Evolutionary conservation across 2,797 vertebrate genomes (phyloP), one percentile per base, ranked within the genome.

Genomic region (Ciconia nigra): DNA sequence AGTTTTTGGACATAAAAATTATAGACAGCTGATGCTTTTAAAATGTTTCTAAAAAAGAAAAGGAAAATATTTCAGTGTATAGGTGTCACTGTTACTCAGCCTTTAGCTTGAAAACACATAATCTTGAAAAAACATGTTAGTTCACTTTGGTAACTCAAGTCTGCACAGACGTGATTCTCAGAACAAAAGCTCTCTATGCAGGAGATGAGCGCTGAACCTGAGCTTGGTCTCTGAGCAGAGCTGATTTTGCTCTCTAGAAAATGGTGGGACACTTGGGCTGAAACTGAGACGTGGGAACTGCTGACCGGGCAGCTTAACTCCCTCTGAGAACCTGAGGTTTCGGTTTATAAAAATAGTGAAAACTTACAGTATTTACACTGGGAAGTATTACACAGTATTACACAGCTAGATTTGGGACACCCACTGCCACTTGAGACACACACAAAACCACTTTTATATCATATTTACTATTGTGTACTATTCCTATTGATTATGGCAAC

Each of bases 201-300:
- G 19, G 42, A 63, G 21, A 9, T 9, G 31, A 71, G 26, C 74
- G 39, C 25, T 61, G 44, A 85, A 20, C 46, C 81, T 49, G 42
- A 82, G 57, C 25, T 17, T 1, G 1, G 15, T 73, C 42, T 52
- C 55, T 14, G 20, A 61, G 25, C 42, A 88, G 59, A 90, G 17
- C 17, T 70, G 31, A 39, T n/a, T 83, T 65, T 80, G 6, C 31
- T 66, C 17, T 55, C 44, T 49, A 71, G 46, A 35, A 61, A 65
- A 69, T 0, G 1, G 5, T 21, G 12, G 20, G 39, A 52, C 0
- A 0, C 5, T 69, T 58, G 12, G 13, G 7, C 29, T 63, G 19
- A 89, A 92, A 58, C 28, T 26, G 41, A 13, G 10, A n/a, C 1
- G 2, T 39, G 18, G 22, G 13, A 91, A 21, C 31, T n/a, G 19